phyloP scores from a whole-genome alignment of 1,140 invertebrate genomes.

The Anastrepha ludens region DNA sequence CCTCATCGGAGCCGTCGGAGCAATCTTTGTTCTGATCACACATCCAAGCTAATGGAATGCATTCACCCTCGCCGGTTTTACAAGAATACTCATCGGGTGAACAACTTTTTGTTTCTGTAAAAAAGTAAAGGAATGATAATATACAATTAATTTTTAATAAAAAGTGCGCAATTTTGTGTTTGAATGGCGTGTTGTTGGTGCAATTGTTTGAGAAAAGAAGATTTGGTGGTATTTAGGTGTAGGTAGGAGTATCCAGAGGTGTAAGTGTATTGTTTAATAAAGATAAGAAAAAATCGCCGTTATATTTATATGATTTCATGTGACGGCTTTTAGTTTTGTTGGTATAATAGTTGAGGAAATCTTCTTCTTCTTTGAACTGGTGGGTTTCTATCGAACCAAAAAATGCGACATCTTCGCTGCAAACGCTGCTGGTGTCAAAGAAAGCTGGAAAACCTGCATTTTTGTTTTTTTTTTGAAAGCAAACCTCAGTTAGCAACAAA shows the following conservation, averaged over 20 bases:
- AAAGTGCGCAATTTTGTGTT: neutral
- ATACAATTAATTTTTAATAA: neutral
- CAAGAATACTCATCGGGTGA: slow-evolving; percentile 91
- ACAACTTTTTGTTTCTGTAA: slow-evolving; percentile 85
- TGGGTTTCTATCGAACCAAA: too few relatives aligned
- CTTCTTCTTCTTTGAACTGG: too few relatives aligned
- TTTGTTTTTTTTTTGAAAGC: too few relatives aligned
- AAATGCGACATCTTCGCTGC: too few relatives aligned
- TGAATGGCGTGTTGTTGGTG: neutral
- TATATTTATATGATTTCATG: too few relatives aligned
- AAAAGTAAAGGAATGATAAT: slow-evolving; percentile 52
- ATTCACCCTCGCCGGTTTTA: slow-evolving; percentile 85
- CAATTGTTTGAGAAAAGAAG: neutral
- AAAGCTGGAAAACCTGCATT: too few relatives aligned
- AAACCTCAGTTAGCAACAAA: too few relatives aligned
- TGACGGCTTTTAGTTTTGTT: too few relatives aligned
- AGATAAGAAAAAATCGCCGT: too few relatives aligned
- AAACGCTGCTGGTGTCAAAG: too few relatives aligned
- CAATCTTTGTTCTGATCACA: slow-evolving; percentile 93
- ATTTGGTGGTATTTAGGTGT: neutral
- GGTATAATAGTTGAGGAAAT: too few relatives aligned
- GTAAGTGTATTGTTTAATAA: too few relatives aligned
- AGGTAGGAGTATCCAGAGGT: neutral
- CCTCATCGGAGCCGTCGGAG: slow-evolving; percentile 90
- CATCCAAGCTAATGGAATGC: slow-evolving; percentile 92